Base-by-base conservation (phyloP, 2,888 invertebrate genomes). In the Callyntrura guangdongensis region DNA sequence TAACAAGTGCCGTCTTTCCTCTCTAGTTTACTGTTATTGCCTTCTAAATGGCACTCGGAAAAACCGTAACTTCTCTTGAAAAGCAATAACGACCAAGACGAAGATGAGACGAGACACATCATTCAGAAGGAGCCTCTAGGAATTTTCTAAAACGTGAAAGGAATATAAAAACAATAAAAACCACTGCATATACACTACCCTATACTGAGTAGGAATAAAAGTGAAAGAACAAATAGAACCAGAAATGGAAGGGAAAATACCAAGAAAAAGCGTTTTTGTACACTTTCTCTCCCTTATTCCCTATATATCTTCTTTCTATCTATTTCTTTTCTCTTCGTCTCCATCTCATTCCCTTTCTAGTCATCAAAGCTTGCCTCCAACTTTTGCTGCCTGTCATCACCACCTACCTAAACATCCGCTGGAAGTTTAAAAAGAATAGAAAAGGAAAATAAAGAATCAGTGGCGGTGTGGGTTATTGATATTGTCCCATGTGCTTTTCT, bases 81-180 rank as follows among this genome's bases (percentile, higher is more conserved):
- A 81, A 81, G 49, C 59, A 81, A 81, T 81, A 81, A 81, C 17
- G 49, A 14, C 56, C 17, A 17, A 17, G 36, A 81, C 36, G 59
- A 81, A 25, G 59, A 59, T 25, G 22, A 56, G 56, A 59, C 56
- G 77, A 81, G 59, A 81, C 81, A 27, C 59, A 56, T 81, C 81
- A 81, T 81, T 77, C 53, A 53, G 53, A 45, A 20, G 45, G 27
- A 82, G 64, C 74, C 85, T 85, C 20, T 36, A 56, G 53, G 85
- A 84, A 84, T 85, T 72, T 85, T 36, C 36, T 59, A 14, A 85
- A 56, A 85, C 85, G 85, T 85, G 85, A 53, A 56, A 74, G 36
- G 85, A 85, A 85, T 85, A 85, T 53, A 53, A 74, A 85, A 85
- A 85, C 36, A 27, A 25, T 47, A 74, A 47, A 49, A 74, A 85